Conservation (phyloP, 2,888 invertebrate species). For the Oxystoma pomonae region DNA sequence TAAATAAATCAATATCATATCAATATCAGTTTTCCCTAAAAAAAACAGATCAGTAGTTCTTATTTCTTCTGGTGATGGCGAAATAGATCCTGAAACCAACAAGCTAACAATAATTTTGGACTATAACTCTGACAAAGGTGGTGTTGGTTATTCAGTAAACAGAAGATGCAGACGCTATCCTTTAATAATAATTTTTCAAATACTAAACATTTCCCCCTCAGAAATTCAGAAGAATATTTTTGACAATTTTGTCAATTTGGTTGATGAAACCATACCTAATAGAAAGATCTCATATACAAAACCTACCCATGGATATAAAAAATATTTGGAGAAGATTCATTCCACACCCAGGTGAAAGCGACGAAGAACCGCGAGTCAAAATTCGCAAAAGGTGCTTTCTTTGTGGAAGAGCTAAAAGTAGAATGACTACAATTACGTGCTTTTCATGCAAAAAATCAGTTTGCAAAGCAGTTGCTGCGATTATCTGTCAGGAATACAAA, state of each 20-base stretch:
- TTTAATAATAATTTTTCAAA: conserved; percentile 27
- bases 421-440: conserved; percentile 17
- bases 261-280: conserved; percentile 19
- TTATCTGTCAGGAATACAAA: conserved; percentile 11
- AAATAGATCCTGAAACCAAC: too few species aligned
- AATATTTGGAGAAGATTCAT: conserved; percentile 19
- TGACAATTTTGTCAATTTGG: conserved; percentile 13
- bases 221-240: conserved; percentile 20
- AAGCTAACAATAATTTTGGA: conserved; percentile 25
- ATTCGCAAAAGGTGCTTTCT: conserved; percentile 17
- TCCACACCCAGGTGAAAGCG: conserved; percentile 3
- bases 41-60: too few species aligned
- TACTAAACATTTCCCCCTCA: conserved; percentile 10
- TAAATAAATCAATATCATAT: conserved; percentile 25
- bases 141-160: conserved; percentile 25
- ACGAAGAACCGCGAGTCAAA: conserved; percentile 13
- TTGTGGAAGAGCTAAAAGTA: conserved; percentile 19
- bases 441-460: conserved; percentile 1
- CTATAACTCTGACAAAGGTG: conserved; percentile 29
- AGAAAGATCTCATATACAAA: conserved; percentile 13
- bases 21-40: too few species aligned
- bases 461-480: conserved; percentile 15
- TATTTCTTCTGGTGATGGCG: too few species aligned
- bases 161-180: conserved; percentile 30
- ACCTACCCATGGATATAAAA: conserved; percentile 17